Evolutionary conservation across 2,888 invertebrate species (phyloP).

Genomic region (Hypsopygia costalis): DNA sequence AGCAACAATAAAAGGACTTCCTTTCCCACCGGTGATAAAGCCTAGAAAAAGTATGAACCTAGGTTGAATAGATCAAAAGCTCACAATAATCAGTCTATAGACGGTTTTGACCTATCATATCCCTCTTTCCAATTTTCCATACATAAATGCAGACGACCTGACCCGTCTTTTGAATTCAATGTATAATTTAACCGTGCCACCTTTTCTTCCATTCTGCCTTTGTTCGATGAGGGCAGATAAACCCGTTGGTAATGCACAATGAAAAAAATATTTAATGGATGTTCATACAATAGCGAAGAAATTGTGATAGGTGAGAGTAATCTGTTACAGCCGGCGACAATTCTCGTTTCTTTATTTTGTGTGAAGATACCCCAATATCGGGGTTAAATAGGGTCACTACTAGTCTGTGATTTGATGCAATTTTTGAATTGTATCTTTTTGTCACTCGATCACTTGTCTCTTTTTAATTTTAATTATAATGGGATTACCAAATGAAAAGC

Average conservation of each 20-base stretch:
- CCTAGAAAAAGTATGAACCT: neutral
- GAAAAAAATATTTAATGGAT: slow-evolving; percentile 65
- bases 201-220: slow-evolving; percentile 67
- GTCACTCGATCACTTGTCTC: slow-evolving; percentile 25
- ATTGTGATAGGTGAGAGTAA: slow-evolving; percentile 79
- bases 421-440: slow-evolving; percentile 61
- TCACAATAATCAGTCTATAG: slow-evolving; percentile 18
- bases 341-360: slow-evolving; percentile 59
- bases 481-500: slow-evolving; percentile 23
- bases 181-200: slow-evolving; percentile 59
- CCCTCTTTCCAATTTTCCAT: slow-evolving; percentile 37
- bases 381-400: slow-evolving; percentile 61
- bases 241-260: slow-evolving; percentile 63
- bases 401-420: slow-evolving; percentile 39
- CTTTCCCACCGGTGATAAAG: neutral
- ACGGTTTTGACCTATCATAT: slow-evolving; percentile 38
- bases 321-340: slow-evolving; percentile 62
- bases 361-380: slow-evolving; percentile 50
- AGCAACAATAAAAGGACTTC: neutral
- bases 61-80: slow-evolving; percentile 2
- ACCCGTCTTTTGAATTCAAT: slow-evolving; percentile 49
- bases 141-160: slow-evolving; percentile 43
- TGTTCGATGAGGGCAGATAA: slow-evolving; percentile 61
- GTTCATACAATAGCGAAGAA: slow-evolving; percentile 69
- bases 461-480: slow-evolving; percentile 19